phyloP scores from a whole-genome alignment of 2,113 vertebrate genomes.

The Morone saxatilis region DNA sequence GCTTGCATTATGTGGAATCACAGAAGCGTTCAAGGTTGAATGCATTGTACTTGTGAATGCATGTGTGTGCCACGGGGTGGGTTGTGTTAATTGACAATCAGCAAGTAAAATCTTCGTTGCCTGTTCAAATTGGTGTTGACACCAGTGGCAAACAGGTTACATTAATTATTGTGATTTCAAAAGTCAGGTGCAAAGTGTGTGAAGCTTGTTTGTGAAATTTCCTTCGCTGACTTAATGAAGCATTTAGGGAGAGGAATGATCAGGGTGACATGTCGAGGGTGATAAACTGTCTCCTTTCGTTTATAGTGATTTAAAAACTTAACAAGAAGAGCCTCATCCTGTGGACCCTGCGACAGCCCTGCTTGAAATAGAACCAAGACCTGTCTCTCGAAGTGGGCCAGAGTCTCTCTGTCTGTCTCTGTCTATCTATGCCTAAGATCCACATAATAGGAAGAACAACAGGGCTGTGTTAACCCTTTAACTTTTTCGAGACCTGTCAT shows the following conservation, averaged over 20 bases:
- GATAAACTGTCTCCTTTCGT: conserved; percentile 53
- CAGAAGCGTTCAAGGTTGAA: background rate
- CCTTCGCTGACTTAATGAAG: conserved; percentile 33
- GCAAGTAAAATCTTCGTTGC: conserved; percentile 13
- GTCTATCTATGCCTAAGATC: background rate
- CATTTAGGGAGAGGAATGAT: conserved; percentile 38
- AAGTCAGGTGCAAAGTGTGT: conserved; percentile 37
- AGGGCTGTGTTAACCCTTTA: conserved; percentile 14
- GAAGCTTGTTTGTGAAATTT: conserved; percentile 34
- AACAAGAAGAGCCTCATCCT: background rate
- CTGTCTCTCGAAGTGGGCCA: no score
- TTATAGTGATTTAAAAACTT: conserved; percentile 40
- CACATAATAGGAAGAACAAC: background rate
- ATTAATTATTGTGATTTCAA: conserved; percentile 43
- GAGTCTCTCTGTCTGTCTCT: background rate
- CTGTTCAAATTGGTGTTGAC: conserved; percentile 40
- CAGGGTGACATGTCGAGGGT: conserved; percentile 28
- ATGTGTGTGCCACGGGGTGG: no score
- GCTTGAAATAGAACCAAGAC: background rate
- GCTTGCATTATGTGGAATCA: background rate
- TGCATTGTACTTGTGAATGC: background rate
- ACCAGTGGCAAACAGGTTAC: conserved; percentile 12
- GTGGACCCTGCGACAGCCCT: background rate
- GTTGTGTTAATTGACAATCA: conserved; percentile 3
- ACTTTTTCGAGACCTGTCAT: conserved; percentile 13